Evolutionary conservation across 2,888 invertebrate species (phyloP), one percentile per base, ranked within the genome.

Genomic region (Margaritifera margaritifera): DNA sequence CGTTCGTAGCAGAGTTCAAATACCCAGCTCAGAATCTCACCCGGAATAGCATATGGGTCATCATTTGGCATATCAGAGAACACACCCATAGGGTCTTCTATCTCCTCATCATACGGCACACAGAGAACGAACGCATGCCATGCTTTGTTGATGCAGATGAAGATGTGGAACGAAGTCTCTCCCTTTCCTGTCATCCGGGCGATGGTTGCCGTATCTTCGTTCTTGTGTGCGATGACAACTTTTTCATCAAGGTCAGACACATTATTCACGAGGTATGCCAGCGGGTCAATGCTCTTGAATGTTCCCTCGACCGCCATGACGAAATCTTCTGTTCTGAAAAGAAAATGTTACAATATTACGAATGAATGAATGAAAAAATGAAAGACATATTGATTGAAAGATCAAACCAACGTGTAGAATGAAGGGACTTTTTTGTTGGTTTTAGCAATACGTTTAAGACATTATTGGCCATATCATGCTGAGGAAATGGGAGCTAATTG

Each of bases 111-210:
- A 52, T 56, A 25, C 15, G 69, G 65, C 6, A 64, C 61, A 31
- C 63, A 66, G 6, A 77, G 52, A 50, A 77, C 58, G 62, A 77
- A 77, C 4, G 74, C 77, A 60, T 77, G 77, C 68, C 64, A 74
- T 6, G 53, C 55, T n/a, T 68, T 70, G 67, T 75, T 77, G 8
- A 77, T 64, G 56, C 77, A 77, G 4, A 77, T 75, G 56, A 68
- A 77, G 1, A 77, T 64, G 59, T 77, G 66, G 27, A 64, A 72
- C 3, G 51, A 53, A 53, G 66, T 68, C 6, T 64, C 54, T 0
- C 62, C 69, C 18, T 54, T 53, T 1, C 56, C n/a, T 8, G 64
- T 58, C 25, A 76, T 25, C 25, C 27, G 20, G 4, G 27, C 54
- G 6, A 71, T 69, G 4, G 54, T 52, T 18, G 11, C 42, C 6